Conservation (phyloP, 2,888 invertebrate species). For the Ryuthela nishihirai region DNA sequence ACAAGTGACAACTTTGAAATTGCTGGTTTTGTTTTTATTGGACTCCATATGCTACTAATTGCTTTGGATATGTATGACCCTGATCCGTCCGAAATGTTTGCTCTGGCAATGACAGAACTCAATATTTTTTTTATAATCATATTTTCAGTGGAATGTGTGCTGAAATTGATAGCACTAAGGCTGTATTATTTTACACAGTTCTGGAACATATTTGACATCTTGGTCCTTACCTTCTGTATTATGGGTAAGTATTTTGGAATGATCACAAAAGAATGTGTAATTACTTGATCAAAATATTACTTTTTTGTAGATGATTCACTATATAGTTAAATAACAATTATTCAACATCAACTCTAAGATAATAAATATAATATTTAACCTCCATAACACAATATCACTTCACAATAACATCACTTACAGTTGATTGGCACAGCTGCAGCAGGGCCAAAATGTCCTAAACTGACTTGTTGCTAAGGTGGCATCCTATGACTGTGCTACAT, state of each 20-base stretch:
- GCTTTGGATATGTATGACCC: slow-evolving; percentile 36
- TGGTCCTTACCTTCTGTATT: slow-evolving; percentile 26
- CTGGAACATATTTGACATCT: slow-evolving; percentile 29
- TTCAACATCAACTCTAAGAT: too few relatives aligned
- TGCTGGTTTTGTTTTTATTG: slow-evolving; percentile 33
- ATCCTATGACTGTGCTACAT: too few relatives aligned
- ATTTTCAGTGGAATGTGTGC: slow-evolving; percentile 17
- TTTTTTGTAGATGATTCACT: too few relatives aligned
- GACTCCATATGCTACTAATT: slow-evolving; percentile 30
- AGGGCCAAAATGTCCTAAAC: too few relatives aligned
- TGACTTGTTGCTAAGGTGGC: too few relatives aligned
- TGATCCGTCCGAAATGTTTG: slow-evolving; percentile 35
- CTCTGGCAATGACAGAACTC: slow-evolving; percentile 28
- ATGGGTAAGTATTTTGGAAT: slow-evolving; percentile 25
- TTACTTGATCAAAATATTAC: too few relatives aligned
- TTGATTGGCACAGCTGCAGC: too few relatives aligned
- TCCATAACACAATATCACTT: too few relatives aligned
- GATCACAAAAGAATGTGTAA: too few relatives aligned
- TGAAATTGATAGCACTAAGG: slow-evolving; percentile 21
- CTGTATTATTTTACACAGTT: slow-evolving; percentile 20
- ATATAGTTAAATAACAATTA: too few relatives aligned
- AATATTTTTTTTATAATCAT: slow-evolving; percentile 29
- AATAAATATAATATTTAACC: too few relatives aligned
- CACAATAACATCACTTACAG: too few relatives aligned
- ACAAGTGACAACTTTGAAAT: slow-evolving; percentile 32